phyloP scores from a whole-genome alignment of 1,140 invertebrate genomes.

The Hestina assimilis region DNA sequence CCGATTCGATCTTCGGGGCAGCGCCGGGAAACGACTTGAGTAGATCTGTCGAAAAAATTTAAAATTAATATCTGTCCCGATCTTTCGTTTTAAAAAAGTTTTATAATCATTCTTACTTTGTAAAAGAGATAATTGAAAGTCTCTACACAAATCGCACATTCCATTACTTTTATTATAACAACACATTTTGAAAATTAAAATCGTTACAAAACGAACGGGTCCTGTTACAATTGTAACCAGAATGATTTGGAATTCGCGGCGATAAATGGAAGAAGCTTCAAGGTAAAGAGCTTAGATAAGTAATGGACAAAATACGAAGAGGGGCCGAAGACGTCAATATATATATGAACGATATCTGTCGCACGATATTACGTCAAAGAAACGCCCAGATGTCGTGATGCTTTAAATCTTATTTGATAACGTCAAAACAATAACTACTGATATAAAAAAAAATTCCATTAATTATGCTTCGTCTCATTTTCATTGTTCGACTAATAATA shows the following conservation, averaged over 20 bases:
- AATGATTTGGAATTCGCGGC: slow-evolving; percentile 45
- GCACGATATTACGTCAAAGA: slow-evolving; percentile 73
- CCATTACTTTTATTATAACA: slow-evolving; percentile 68
- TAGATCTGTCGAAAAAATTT: slow-evolving; percentile 48
- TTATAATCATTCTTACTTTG: slow-evolving; percentile 56
- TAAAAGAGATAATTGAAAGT: slow-evolving; percentile 61
- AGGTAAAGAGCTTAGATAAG: slow-evolving; percentile 75
- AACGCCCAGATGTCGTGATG: slow-evolving; percentile 72
- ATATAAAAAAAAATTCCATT: slow-evolving; percentile 33
- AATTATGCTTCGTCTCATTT: neutral
- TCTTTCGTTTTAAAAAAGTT: neutral
- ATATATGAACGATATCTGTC: slow-evolving; percentile 72
- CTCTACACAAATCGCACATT: slow-evolving; percentile 68
- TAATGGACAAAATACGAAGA: slow-evolving; percentile 68
- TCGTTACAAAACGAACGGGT: neutral
- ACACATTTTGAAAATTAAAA: slow-evolving; percentile 56
- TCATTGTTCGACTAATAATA: neutral
- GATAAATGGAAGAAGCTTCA: slow-evolving; percentile 64
- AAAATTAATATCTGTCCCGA: neutral
- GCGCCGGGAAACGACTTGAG: slow-evolving; percentile 61
- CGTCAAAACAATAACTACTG: slow-evolving; percentile 50
- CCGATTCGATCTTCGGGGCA: slow-evolving; percentile 55
- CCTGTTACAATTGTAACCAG: slow-evolving; percentile 35
- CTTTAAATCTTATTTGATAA: slow-evolving; percentile 69
- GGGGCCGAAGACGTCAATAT: slow-evolving; percentile 67